phyloP scores from a whole-genome alignment of 2,888 invertebrate species.

The Tineola bisselliella region DNA sequence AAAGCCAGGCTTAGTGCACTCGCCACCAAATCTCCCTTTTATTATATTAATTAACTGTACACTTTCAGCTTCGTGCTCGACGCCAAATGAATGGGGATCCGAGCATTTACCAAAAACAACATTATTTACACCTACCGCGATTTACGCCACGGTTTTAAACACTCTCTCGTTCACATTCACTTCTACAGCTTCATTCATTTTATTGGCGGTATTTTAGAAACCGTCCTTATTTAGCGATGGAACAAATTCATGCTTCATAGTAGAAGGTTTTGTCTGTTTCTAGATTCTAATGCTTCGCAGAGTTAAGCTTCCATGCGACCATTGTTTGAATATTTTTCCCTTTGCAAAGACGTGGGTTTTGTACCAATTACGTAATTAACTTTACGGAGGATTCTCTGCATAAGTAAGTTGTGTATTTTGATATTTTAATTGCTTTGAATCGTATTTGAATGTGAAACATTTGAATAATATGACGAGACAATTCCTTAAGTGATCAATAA shows the following conservation, averaged over 20 bases:
- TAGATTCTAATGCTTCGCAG: background rate
- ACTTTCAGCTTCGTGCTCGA: conserved; percentile 11
- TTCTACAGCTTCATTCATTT: no score
- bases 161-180: no score
- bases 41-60: conserved; percentile 14
- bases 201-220: background rate
- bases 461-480: no score
- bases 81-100: conserved; percentile 11
- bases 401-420: background rate
- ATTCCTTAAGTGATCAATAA: no score
- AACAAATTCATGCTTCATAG: background rate
- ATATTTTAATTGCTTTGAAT: background rate
- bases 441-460: background rate
- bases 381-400: background rate
- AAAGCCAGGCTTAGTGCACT: conserved; percentile 12
- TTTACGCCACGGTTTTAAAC: background rate
- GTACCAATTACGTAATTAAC: conserved; percentile 6
- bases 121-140: background rate
- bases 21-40: conserved; percentile 11
- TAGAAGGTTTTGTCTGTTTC: conserved; percentile 7
- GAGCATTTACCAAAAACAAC: background rate
- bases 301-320: background rate
- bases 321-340: conserved; percentile 5
- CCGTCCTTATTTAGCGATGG: background rate
- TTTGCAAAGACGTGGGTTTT: background rate